Evolutionary conservation across 2,888 invertebrate genomes (phyloP).

Genomic region (Lomographa bimaculata): DNA sequence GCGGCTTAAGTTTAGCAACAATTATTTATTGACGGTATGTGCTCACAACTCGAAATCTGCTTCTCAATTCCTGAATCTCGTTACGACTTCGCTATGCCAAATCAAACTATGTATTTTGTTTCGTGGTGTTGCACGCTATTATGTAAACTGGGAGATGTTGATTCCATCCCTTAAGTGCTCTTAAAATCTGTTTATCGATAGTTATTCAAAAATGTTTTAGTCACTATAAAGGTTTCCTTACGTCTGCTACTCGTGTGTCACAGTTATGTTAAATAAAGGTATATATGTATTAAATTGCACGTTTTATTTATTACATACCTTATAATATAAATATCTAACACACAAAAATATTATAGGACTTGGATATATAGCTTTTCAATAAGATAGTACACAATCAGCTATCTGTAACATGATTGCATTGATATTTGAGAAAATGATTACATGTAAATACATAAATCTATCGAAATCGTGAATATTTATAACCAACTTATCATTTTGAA

Average conservation of each 20-base stretch:
- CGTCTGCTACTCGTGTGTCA: slow-evolving; percentile 58
- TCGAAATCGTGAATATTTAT: too few relatives aligned
- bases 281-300: slow-evolving; percentile 41
- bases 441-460: too few relatives aligned
- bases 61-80: slow-evolving; percentile 41
- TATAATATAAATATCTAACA: too few relatives aligned
- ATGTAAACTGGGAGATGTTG: slow-evolving; percentile 67
- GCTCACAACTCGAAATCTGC: too few relatives aligned
- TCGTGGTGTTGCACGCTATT: slow-evolving; percentile 59
- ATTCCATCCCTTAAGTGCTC: slow-evolving; percentile 83
- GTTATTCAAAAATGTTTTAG: slow-evolving; percentile 51
- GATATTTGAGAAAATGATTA: too few relatives aligned
- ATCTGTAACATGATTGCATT: too few relatives aligned
- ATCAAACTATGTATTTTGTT: slow-evolving; percentile 56
- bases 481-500: too few relatives aligned
- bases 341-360: slow-evolving; percentile 3
- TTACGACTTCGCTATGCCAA: slow-evolving; percentile 52
- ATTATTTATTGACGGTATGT: too few relatives aligned
- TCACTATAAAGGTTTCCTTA: slow-evolving; percentile 44
- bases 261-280: slow-evolving; percentile 65
- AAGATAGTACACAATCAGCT: too few relatives aligned
- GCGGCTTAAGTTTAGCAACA: too few relatives aligned
- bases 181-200: slow-evolving; percentile 72
- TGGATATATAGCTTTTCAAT: too few relatives aligned
- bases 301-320: slow-evolving; percentile 31